These are phyloP conservation scores for Euzophera pinguis DNA, from an alignment of 2,888 invertebrate species.

Conservation along the genomic window DNA sequence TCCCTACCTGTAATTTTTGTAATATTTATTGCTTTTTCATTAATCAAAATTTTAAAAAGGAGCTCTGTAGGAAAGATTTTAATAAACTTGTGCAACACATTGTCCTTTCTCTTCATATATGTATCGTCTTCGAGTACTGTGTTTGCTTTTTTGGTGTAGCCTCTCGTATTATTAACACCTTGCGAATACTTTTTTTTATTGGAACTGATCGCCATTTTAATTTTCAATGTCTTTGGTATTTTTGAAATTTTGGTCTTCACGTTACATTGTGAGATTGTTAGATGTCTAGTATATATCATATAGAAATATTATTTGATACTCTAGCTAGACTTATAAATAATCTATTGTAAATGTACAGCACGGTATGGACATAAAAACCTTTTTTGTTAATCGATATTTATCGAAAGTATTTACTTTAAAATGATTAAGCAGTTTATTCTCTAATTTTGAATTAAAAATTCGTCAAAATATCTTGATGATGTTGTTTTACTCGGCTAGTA, in stretches of 20 bases:
- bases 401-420: not conserved
- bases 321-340: no score
- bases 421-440: no score
- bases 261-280: no score
- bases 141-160: slow-evolving; percentile 1
- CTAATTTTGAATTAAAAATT: no score
- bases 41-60: slow-evolving; percentile 43
- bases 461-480: no score
- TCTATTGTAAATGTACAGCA: no score
- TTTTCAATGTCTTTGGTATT: not conserved
- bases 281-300: no score
- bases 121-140: slow-evolving; percentile 15
- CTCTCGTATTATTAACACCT: not conserved
- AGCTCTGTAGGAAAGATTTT: slow-evolving; percentile 36
- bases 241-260: not conserved
- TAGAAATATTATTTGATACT: no score
- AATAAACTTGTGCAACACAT: slow-evolving; percentile 44
- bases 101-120: slow-evolving; percentile 38
- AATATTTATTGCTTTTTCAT: slow-evolving; percentile 30
- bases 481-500: no score
- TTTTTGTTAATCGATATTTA: no score
- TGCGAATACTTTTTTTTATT: not conserved
- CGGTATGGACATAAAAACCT: no score
- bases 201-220: not conserved
- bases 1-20: not conserved